Evolutionary conservation across 1,140 invertebrate genomes (phyloP).

Genomic region (Macrosteles quadrilineatus): DNA sequence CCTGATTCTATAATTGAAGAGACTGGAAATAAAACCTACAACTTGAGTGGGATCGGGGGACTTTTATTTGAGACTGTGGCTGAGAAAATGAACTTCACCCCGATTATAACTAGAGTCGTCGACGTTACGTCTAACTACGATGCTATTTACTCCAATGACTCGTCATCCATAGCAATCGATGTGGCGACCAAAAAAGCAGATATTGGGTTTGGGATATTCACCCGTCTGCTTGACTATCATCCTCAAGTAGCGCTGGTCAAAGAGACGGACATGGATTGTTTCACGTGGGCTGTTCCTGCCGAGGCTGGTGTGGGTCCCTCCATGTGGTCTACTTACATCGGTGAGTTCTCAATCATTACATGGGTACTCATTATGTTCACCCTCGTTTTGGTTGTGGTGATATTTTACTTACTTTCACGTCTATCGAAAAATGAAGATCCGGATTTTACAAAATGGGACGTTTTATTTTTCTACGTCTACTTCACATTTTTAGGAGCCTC

Average conservation of each 20-base stretch:
- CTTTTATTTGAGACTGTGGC: constrained; percentile 39
- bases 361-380: constrained; percentile 32
- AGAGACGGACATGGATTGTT: constrained; percentile 43
- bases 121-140: constrained; percentile 34
- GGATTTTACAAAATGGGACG: constrained; percentile 4
- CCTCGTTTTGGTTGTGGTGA: constrained; percentile 29
- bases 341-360: constrained; percentile 37
- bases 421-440: constrained; percentile 7
- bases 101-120: constrained; percentile 30
- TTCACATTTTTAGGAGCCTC: constrained; percentile 37
- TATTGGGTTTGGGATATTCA: constrained; percentile 41
- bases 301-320: constrained; percentile 39
- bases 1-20: constrained; percentile 37
- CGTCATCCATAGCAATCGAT: constrained; percentile 27
- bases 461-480: constrained; percentile 34
- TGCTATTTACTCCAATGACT: constrained; percentile 37
- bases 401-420: constrained; percentile 23
- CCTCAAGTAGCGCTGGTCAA: constrained; percentile 34
- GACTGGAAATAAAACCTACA: constrained; percentile 31
- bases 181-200: constrained; percentile 37
- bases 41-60: constrained; percentile 31
- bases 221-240: constrained; percentile 38
- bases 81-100: constrained; percentile 41
- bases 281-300: constrained; percentile 43
- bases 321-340: constrained; percentile 42